Conservation (phyloP, 2,888 invertebrate genomes). For the Dynastes grantii region DNA sequence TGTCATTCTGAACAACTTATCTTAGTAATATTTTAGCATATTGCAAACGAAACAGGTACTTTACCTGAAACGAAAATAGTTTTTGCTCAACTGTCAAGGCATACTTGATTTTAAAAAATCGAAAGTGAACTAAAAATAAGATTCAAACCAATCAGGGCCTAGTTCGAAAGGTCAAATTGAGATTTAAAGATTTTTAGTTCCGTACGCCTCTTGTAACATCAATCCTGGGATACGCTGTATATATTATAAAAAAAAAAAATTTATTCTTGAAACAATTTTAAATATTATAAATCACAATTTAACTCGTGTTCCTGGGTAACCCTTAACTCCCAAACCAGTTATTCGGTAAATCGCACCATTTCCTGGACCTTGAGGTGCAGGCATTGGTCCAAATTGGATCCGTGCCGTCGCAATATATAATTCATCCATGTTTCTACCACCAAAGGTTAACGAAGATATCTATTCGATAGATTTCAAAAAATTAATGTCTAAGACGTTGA, state of each 20-base stretch:
- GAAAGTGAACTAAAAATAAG: no score
- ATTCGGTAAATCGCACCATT: slow-evolving; percentile 70
- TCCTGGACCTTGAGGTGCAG: slow-evolving; percentile 75
- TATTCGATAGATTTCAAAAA: slow-evolving; percentile 51
- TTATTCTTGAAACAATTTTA: background rate
- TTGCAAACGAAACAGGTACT: no score
- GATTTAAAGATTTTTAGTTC: no score
- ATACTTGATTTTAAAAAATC: no score
- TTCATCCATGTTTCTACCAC: slow-evolving; percentile 78
- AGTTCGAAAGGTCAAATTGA: no score
- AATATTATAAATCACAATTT: background rate
- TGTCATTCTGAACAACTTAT: no score
- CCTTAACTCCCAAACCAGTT: slow-evolving; percentile 75
- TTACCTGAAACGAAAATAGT: no score
- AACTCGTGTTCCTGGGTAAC: slow-evolving; percentile 68
- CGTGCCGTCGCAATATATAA: slow-evolving; percentile 81
- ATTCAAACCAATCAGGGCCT: no score
- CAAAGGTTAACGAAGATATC: slow-evolving; percentile 81
- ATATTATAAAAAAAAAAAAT: background rate
- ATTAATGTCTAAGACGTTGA: background rate
- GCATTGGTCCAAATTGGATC: slow-evolving; percentile 71
- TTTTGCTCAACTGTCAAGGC: no score
- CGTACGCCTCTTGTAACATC: no score
- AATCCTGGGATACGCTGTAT: no score
- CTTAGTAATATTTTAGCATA: no score